These are phyloP conservation scores for Machimus rusticus DNA, from an alignment of 2,888 invertebrate genomes.

Conservation along the genomic window DNA sequence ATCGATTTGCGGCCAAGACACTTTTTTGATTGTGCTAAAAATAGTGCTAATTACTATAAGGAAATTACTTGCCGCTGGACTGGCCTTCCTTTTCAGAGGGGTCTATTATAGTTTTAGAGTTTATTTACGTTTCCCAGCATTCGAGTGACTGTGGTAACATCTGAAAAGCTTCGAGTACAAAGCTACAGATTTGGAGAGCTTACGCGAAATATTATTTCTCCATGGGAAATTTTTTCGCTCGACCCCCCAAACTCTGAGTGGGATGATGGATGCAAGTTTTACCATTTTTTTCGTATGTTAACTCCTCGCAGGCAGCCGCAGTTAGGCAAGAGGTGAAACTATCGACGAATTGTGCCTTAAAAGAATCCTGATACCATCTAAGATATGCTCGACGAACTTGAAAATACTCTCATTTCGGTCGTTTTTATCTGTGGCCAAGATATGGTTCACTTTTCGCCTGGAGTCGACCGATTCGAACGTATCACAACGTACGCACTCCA, in stretches of 20 bases:
- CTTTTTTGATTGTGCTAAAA: slow-evolving; percentile 25
- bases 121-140: slow-evolving; percentile 29
- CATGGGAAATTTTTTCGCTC: slow-evolving; percentile 2
- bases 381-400: slow-evolving; percentile 19
- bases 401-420: slow-evolving; percentile 25
- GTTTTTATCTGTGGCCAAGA: background rate
- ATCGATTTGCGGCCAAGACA: slow-evolving; percentile 52
- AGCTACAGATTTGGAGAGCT: slow-evolving; percentile 11
- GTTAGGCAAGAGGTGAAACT: background rate
- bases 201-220: background rate
- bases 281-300: slow-evolving; percentile 29
- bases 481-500: slow-evolving; percentile 35
- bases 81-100: background rate
- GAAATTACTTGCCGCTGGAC: background rate
- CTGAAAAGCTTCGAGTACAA: slow-evolving; percentile 25
- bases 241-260: background rate
- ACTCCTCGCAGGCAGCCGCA: background rate
- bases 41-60: slow-evolving; percentile 1
- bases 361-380: background rate
- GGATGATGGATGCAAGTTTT: slow-evolving; percentile 9
- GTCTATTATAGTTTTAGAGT: background rate
- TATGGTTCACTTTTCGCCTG: background rate
- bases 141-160: background rate
- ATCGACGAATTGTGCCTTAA: background rate
- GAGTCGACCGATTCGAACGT: slow-evolving; percentile 8